Conservation (phyloP, 2,888 invertebrate species). For the Abscondita cerata region DNA sequence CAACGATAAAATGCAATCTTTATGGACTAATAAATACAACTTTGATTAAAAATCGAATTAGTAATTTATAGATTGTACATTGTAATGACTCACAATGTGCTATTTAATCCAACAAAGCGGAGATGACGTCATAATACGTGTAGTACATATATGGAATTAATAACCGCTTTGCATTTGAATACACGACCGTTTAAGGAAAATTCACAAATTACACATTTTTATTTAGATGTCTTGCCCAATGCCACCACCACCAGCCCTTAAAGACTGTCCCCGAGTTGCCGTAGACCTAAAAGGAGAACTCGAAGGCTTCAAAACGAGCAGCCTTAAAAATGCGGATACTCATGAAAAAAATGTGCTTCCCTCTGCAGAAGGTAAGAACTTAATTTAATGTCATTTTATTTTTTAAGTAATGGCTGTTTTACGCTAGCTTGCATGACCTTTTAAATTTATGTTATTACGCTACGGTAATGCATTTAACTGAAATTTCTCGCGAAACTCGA, state of each 20-base stretch:
- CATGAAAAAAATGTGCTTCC: constrained; percentile 93
- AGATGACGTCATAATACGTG: too few species aligned
- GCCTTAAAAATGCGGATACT: constrained; percentile 87
- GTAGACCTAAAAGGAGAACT: constrained; percentile 89
- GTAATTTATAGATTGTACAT: too few species aligned
- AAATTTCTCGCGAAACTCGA: too few species aligned
- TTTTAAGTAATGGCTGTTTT: constrained; percentile 1
- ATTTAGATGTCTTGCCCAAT: constrained; percentile 57
- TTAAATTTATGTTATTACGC: background rate
- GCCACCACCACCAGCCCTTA: constrained; percentile 74
- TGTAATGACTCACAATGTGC: background rate
- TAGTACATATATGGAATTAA: too few species aligned
- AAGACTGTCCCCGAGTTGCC: constrained; percentile 91
- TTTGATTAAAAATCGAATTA: too few species aligned
- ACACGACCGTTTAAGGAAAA: background rate
- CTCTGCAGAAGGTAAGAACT: constrained; percentile 82
- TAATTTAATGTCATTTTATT: background rate
- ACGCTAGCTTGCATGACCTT: constrained; percentile 14
- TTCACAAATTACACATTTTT: background rate
- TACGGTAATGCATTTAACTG: too few species aligned
- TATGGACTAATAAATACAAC: too few species aligned
- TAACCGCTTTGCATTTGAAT: too few species aligned
- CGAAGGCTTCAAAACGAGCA: constrained; percentile 87
- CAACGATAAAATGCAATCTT: too few species aligned
- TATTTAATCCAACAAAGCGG: background rate